phyloP scores from a whole-genome alignment of 2,888 invertebrate genomes.

The Andrena bucephala region DNA sequence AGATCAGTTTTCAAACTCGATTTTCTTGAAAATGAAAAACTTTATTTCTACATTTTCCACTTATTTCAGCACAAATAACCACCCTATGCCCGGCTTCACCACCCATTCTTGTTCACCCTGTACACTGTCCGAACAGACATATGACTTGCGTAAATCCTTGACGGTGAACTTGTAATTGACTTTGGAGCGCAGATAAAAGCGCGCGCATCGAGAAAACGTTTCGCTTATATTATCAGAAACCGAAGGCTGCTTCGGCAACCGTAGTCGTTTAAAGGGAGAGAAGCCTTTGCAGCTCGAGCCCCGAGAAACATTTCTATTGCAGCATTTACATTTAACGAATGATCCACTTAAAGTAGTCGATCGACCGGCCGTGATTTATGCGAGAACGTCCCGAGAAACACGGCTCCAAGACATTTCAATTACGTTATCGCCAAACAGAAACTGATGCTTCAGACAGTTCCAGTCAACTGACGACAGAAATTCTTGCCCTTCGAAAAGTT shows the following conservation, averaged over 20 bases:
- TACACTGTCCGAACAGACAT: background rate
- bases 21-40: too few relatives aligned
- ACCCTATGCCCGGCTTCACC: too few relatives aligned
- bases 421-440: constrained; percentile 41
- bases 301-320: constrained; percentile 41
- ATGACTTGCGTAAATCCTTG: constrained; percentile 1
- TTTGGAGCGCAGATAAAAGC: constrained; percentile 38
- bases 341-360: constrained; percentile 52
- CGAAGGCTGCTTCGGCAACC: background rate
- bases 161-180: constrained; percentile 38
- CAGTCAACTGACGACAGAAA: constrained; percentile 13
- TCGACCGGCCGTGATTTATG: constrained; percentile 42
- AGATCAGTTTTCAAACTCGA: too few relatives aligned
- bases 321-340: constrained; percentile 52
- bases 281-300: constrained; percentile 2
- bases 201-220: constrained; percentile 7
- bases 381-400: constrained; percentile 32
- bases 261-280: constrained; percentile 21
- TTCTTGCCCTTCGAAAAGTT: background rate
- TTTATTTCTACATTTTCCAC: too few relatives aligned
- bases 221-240: constrained; percentile 34
- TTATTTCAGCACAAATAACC: too few relatives aligned
- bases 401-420: constrained; percentile 58
- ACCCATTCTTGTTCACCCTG: too few relatives aligned
- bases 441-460: background rate